A percentile compares a stretch with the other conserved stretches of the same genome.
Evolutionary conservation across 2,888 invertebrate genomes (phyloP).

Genomic region (Heliconius erato): DNA sequence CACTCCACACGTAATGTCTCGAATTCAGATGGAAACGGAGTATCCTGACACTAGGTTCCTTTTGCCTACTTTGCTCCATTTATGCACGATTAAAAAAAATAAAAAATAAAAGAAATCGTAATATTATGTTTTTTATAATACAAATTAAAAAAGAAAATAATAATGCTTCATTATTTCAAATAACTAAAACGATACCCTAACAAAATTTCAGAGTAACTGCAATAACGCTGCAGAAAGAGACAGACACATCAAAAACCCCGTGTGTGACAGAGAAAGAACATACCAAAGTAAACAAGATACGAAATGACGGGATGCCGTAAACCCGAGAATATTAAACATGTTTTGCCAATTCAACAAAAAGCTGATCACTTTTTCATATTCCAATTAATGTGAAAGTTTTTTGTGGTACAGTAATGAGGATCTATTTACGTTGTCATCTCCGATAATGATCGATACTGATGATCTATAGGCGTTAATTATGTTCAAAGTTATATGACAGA

Average conservation of each 20-base stretch:
- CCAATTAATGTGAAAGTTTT: conserved; percentile 28
- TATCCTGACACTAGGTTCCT: neutral
- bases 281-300: neutral
- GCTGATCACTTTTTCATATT: conserved; percentile 22
- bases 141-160: neutral
- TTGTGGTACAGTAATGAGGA: conserved; percentile 3
- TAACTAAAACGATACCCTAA: neutral
- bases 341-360: conserved; percentile 26
- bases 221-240: neutral
- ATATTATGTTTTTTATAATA: neutral
- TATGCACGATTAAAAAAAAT: neutral
- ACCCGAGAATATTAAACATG: conserved; percentile 14
- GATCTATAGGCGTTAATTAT: conserved; percentile 14
- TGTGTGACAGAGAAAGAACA: conserved; percentile 3
- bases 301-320: conserved; percentile 20
- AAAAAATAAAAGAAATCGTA: neutral
- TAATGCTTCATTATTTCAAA: neutral
- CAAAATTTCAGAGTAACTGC: neutral
- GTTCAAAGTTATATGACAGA: neutral
- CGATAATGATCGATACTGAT: conserved; percentile 18
- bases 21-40: neutral
- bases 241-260: neutral
- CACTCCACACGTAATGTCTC: neutral
- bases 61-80: neutral
- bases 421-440: conserved; percentile 21